A percentile compares a stretch with the other conserved stretches of the same genome.
Evolutionary conservation across 2,888 invertebrate genomes (phyloP).

Genomic region (Caenorhabditis sp.): DNA sequence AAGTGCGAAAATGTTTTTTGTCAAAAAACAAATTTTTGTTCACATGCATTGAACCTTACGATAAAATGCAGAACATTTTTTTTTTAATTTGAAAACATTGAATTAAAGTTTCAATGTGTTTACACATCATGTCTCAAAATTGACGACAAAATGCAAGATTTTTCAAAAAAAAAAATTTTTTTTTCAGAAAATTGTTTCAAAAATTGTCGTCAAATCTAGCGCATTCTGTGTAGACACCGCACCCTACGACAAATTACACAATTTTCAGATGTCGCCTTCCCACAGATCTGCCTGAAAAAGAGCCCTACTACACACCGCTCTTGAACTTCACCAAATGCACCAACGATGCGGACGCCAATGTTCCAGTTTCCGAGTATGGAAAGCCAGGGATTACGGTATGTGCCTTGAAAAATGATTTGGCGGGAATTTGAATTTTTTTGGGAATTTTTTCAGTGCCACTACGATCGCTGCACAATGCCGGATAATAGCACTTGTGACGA

Average conservation of each 20-base stretch:
- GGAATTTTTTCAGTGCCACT: conserved; percentile 71
- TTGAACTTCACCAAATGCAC: conserved; percentile 69
- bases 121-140: too few species aligned
- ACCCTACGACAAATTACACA: not conserved
- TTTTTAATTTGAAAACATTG: too few species aligned
- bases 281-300: conserved; percentile 59
- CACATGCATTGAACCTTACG: too few species aligned
- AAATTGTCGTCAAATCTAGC: not conserved
- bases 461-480: conserved; percentile 51
- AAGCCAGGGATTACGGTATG: conserved; percentile 63
- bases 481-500: conserved; percentile 59
- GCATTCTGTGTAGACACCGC: not conserved
- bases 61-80: too few species aligned
- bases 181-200: too few species aligned
- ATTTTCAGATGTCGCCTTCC: conserved; percentile 75
- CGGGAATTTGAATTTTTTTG: conserved; percentile 10
- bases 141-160: too few species aligned
- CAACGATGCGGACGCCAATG: conserved; percentile 46
- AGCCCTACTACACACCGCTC: conserved; percentile 64
- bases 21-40: too few species aligned
- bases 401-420: conserved; percentile 3
- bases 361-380: conserved; percentile 44
- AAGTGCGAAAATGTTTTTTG: too few species aligned
- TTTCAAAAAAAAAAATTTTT: not conserved
- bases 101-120: too few species aligned